Evolutionary conservation across 2,113 vertebrate genomes (phyloP).

Genomic region (Myodes glareolus): DNA sequence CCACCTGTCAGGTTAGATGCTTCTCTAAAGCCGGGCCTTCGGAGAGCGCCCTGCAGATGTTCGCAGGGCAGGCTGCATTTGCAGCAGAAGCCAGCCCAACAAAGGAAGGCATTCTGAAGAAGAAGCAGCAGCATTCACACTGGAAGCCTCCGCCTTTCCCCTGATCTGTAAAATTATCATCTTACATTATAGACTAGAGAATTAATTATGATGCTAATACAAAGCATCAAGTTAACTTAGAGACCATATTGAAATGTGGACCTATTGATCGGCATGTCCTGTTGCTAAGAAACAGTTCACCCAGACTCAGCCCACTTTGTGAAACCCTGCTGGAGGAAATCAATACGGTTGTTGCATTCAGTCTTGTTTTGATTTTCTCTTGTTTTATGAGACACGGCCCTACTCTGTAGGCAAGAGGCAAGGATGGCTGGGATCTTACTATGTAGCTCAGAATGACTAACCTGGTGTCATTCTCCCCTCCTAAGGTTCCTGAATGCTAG

Average conservation of each 20-base stretch:
- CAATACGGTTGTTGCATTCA: not conserved
- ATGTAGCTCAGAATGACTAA: not conserved
- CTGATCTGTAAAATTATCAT: not conserved
- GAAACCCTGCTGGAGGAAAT: not conserved
- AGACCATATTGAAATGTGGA: slow-evolving; percentile 12
- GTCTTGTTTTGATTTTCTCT: not conserved
- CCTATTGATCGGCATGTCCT: not conserved
- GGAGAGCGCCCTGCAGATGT: not conserved
- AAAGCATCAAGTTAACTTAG: not conserved
- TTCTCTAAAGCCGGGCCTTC: not conserved
- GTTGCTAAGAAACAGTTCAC: not conserved
- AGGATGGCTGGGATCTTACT: not conserved
- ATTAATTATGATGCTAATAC: slow-evolving; percentile 10
- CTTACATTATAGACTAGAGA: not conserved
- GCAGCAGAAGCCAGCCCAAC: not conserved
- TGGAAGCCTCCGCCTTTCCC: not conserved
- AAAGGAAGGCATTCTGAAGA: not conserved
- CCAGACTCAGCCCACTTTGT: not conserved
- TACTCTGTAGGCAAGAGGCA: not conserved
- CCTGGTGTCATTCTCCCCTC: not conserved
- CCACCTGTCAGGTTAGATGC: slow-evolving; percentile 3
- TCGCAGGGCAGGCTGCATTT: not conserved
- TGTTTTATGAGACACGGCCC: not conserved
- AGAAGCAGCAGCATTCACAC: not conserved
- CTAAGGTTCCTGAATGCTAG: not conserved